Conservation (phyloP, 2,888 invertebrate species). For the Athalia cordata region DNA sequence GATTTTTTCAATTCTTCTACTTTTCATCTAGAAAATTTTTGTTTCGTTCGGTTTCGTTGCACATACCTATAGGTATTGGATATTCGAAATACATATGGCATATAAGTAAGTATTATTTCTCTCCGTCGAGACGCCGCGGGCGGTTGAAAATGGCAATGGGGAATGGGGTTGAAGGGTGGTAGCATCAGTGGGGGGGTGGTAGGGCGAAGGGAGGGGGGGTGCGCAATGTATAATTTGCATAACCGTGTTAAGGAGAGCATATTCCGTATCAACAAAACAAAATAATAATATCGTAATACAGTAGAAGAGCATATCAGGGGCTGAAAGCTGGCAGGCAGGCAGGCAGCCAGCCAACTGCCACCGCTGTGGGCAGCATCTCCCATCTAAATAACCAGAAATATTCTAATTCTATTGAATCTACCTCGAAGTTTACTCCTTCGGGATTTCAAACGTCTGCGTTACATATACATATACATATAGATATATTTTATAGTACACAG, state of each 20-base stretch:
- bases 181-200: neutral
- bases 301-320: neutral
- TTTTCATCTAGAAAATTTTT: neutral
- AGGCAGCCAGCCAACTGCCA: conserved; percentile 23
- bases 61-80: neutral
- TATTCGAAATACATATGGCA: no score
- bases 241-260: conserved; percentile 56
- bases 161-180: neutral
- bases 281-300: conserved; percentile 48
- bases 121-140: no score
- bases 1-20: neutral
- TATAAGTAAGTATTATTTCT: no score
- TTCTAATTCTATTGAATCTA: conserved; percentile 57
- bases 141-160: no score
- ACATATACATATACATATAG: neutral
- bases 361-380: conserved; percentile 1
- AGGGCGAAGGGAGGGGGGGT: conserved; percentile 25
- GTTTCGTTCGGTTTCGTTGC: neutral
- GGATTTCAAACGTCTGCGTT: conserved; percentile 24
- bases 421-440: conserved; percentile 47
- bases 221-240: conserved; percentile 53
- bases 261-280: conserved; percentile 53
- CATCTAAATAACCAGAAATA: conserved; percentile 58
- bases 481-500: neutral
- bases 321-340: neutral